phyloP scores from a whole-genome alignment of 2,113 vertebrate species.

The Campylomormyrus numenius region DNA sequence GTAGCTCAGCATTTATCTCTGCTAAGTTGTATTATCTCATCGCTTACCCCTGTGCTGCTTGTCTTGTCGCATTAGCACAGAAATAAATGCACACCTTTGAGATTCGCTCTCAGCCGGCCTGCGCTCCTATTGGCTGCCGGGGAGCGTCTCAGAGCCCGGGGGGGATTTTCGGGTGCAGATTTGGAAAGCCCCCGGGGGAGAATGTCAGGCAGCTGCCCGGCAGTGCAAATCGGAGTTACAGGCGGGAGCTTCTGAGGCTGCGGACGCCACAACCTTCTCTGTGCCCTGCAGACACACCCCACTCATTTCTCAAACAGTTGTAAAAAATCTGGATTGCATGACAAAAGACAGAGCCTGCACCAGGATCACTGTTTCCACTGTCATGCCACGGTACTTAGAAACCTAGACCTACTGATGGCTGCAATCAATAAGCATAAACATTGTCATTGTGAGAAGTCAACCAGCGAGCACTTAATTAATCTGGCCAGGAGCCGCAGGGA shows the following conservation, averaged over 20 bases:
- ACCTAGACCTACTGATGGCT: not conserved
- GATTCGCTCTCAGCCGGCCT: not conserved
- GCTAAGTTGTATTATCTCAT: not conserved
- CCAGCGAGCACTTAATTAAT: not conserved
- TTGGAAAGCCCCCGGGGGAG: not conserved
- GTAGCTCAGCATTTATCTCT: not conserved
- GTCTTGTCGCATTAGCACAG: not conserved
- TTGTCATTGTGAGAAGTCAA: not conserved
- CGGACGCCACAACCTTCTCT: not conserved
- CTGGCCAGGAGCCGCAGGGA: not conserved
- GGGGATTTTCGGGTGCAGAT: not conserved
- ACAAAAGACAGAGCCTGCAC: not conserved
- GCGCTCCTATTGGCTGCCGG: not conserved
- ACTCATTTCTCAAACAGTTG: not conserved
- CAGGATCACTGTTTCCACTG: not conserved
- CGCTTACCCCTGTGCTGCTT: not conserved
- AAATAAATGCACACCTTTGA: not conserved
- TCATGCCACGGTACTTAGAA: not conserved
- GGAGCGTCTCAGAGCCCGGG: not conserved
- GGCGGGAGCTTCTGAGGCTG: not conserved
- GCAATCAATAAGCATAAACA: not conserved
- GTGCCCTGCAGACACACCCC: not conserved
- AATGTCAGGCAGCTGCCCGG: not conserved
- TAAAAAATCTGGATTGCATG: not conserved
- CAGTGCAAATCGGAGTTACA: not conserved